phyloP scores from a whole-genome alignment of 2,113 vertebrate genomes.

The Mystacornis crossleyi region DNA sequence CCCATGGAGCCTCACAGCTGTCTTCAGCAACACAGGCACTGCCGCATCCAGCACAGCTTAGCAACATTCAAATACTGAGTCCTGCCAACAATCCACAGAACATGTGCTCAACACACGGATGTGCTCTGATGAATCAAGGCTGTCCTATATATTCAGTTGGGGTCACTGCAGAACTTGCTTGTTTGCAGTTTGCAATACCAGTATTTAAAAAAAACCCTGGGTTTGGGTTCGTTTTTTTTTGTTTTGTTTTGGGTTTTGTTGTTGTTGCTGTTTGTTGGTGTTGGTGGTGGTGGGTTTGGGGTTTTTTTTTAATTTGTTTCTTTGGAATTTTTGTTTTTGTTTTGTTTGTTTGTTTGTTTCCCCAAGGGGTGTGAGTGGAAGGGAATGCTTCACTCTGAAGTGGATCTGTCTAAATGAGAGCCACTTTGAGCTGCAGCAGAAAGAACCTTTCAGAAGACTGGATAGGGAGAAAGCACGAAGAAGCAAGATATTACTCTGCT shows the following conservation, averaged over 20 bases:
- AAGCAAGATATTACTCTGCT: accelerated
- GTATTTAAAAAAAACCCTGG: background rate
- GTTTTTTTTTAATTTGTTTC: too few relatives aligned
- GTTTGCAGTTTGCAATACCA: background rate
- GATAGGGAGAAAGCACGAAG: accelerated
- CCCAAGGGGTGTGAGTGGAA: background rate
- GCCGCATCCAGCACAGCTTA: background rate
- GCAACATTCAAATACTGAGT: background rate
- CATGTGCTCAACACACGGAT: background rate
- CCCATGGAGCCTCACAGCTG: background rate
- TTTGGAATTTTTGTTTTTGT: too few relatives aligned
- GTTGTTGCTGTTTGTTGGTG: too few relatives aligned
- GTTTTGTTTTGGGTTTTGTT: too few relatives aligned
- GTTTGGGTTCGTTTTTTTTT: too few relatives aligned
- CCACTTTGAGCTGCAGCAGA: background rate
- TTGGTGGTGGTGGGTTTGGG: too few relatives aligned
- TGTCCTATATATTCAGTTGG: background rate
- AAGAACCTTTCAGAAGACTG: background rate
- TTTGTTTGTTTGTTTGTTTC: too few relatives aligned
- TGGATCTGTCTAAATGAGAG: background rate
- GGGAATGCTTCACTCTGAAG: background rate
- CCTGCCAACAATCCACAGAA: background rate
- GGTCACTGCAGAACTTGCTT: background rate
- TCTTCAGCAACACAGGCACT: background rate
- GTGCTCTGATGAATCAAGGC: background rate